A percentile compares a stretch with the other conserved stretches of the same genome.
phyloP scores from a whole-genome alignment of 1,140 invertebrate species.

The Brachionus koreanus region DNA sequence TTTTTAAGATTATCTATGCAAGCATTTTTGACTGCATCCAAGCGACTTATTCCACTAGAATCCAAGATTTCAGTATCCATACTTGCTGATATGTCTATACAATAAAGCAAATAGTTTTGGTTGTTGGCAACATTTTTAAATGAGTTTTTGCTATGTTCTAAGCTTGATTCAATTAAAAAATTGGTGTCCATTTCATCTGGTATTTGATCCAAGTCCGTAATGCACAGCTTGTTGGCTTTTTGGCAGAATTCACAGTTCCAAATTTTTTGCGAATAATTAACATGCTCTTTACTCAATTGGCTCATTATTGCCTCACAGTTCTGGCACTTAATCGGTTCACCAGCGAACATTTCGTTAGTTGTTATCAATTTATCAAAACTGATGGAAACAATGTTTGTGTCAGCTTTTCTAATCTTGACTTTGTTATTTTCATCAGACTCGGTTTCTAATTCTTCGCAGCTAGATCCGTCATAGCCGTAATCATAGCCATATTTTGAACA shows the following conservation, averaged over 20 bases:
- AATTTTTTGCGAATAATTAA: not conserved
- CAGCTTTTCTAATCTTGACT: constrained; percentile 15
- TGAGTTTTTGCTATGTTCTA: constrained; percentile 44
- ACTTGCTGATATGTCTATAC: constrained; percentile 54
- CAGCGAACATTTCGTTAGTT: not conserved
- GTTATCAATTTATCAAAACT: not conserved
- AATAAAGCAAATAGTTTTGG: constrained; percentile 48
- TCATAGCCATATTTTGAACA: not conserved
- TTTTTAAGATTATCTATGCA: constrained; percentile 49
- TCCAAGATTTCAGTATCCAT: constrained; percentile 48
- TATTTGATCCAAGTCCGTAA: constrained; percentile 48
- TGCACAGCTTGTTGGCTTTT: constrained; percentile 47
- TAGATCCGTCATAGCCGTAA: constrained; percentile 15
- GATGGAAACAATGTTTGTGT: constrained; percentile 10
- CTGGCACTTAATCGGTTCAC: not conserved
- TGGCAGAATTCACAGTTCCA: constrained; percentile 52
- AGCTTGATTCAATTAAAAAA: constrained; percentile 49
- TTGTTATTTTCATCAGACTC: not conserved
- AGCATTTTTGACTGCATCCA: constrained; percentile 51
- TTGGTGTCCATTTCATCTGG: constrained; percentile 50
- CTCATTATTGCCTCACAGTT: not conserved
- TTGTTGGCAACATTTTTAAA: not conserved
- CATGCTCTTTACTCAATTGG: not conserved
- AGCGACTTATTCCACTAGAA: constrained; percentile 49
- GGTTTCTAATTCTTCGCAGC: not conserved